Percentiles rank a stretch among this genome's conserved stretches.
Evolutionary conservation across 1,140 invertebrate species (phyloP).

Genomic region (Araneus ventricosus): DNA sequence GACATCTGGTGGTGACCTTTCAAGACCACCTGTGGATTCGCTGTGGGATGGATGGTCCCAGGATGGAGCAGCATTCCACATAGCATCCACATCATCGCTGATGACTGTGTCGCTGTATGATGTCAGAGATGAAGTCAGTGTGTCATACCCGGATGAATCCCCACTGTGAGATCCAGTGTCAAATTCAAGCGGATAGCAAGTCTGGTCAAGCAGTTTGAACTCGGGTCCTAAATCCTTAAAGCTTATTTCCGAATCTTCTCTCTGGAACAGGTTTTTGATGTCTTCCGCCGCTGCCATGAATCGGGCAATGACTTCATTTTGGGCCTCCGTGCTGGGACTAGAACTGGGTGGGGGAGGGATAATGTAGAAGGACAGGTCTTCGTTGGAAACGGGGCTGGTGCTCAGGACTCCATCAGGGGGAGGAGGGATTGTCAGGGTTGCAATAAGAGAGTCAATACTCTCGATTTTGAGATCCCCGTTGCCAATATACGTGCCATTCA

Average conservation of each 20-base stretch:
- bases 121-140: slow-evolving; percentile 73
- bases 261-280: slow-evolving; percentile 74
- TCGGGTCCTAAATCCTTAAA: slow-evolving; percentile 34
- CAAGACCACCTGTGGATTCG: background rate
- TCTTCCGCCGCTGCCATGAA: slow-evolving; percentile 77
- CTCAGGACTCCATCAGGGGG: slow-evolving; percentile 78
- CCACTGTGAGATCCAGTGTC: slow-evolving; percentile 67
- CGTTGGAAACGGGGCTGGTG: background rate
- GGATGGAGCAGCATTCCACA: background rate
- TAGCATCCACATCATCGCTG: slow-evolving; percentile 42
- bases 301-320: slow-evolving; percentile 76
- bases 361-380: slow-evolving; percentile 83
- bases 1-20: background rate
- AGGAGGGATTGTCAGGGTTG: slow-evolving; percentile 89
- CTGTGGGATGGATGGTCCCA: slow-evolving; percentile 8
- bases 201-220: slow-evolving; percentile 5
- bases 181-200: background rate
- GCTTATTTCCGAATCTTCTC: background rate
- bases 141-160: slow-evolving; percentile 76
- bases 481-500: background rate
- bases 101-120: slow-evolving; percentile 67
- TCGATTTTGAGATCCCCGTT: slow-evolving; percentile 68
- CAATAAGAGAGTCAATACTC: slow-evolving; percentile 89
- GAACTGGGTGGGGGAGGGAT: slow-evolving; percentile 83
- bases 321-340: slow-evolving; percentile 67